Base-by-base conservation (phyloP, 2,888 invertebrate genomes). In the Acleris laterana region DNA sequence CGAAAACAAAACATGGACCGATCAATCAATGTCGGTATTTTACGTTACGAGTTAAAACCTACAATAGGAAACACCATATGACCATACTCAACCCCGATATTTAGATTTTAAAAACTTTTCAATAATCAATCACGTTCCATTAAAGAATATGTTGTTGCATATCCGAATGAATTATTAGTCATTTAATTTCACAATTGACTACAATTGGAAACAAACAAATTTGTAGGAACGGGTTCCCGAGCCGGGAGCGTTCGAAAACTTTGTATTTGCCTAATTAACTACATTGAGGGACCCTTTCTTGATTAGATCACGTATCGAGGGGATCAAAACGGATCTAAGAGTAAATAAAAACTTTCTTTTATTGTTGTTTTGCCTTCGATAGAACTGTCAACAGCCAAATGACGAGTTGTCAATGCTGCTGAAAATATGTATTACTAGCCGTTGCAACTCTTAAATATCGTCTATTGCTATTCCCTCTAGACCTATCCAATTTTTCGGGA, bases 251-350 rank as follows among this genome's bases (percentile, higher is more conserved):
- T 75, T 78, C 72, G 75, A 71, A 78, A 87, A 87, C 82, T 85
- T 86, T 82, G 77, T 88, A 82, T 89, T 90, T 86, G 81, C 84
- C 84, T 88, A 89, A 90, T 89, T 90, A 89, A 89, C 85, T 88
- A 88, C 82, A 68, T 85, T 83, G 80, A 78, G 78, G 78, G 84
- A 81, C 81, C 85, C 83, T 81, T 77, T 82, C 81, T 84, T 87
- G 88, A 89, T 89, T 87, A 84, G 84, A 87, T 88, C 87, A 89
- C 89, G 88, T 89, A 87, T 87, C 77, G 83, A 76, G 77, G 80
- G 87, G 85, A 84, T 85, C 83, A 83, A 79, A 84, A 82, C 78
- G 82, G 84, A 83, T 82, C 84, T 77, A 75, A 65, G 72, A 73
- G 83, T 81, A 85, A 85, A 87, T 83, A 83, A 72, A 83, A 88